Conservation (phyloP, 2,797 vertebrate species). For the Karalla daura region DNA sequence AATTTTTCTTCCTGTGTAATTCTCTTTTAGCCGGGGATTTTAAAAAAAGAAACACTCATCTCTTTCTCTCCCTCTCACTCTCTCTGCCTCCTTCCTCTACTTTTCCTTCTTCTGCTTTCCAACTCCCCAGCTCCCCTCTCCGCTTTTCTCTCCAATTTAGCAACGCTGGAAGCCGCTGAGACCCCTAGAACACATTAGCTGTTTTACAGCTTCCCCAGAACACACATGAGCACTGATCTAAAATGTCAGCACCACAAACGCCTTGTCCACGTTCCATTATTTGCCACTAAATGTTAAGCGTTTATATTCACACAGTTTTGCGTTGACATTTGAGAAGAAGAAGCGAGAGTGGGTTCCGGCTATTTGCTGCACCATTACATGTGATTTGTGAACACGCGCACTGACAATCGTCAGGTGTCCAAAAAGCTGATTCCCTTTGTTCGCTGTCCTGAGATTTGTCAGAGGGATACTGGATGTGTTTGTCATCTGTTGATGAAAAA, state of each 20-base stretch:
- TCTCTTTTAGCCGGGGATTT: slow-evolving; percentile 60
- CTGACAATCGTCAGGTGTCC: slow-evolving; percentile 48
- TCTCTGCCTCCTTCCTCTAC: slow-evolving; percentile 38
- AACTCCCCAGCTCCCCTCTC: slow-evolving; percentile 64
- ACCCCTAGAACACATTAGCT: slow-evolving; percentile 75
- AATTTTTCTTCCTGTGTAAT: slow-evolving; percentile 84
- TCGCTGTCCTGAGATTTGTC: slow-evolving; percentile 29
- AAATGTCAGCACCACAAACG: slow-evolving; percentile 85
- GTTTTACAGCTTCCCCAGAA: slow-evolving; percentile 76
- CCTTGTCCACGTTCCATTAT: slow-evolving; percentile 78
- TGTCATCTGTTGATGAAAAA: slow-evolving; percentile 42
- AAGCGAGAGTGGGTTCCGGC: slow-evolving; percentile 36
- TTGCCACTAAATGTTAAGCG: slow-evolving; percentile 79
- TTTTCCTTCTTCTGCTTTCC: slow-evolving; percentile 56
- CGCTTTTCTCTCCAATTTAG: slow-evolving; percentile 74
- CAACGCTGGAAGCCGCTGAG: slow-evolving; percentile 61
- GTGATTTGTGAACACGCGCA: slow-evolving; percentile 65
- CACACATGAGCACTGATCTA: slow-evolving; percentile 80
- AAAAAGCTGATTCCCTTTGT: slow-evolving; percentile 26
- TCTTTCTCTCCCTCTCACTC: slow-evolving; percentile 30
- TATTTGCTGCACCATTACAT: slow-evolving; percentile 56
- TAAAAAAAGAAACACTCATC: slow-evolving; percentile 54
- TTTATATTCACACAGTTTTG: slow-evolving; percentile 73
- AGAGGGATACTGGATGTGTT: slow-evolving; percentile 30
- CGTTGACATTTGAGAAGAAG: slow-evolving; percentile 79